These are phyloP conservation scores for Crioceris asparagi DNA, from an alignment of 2,888 invertebrate species.

Conservation along the genomic window DNA sequence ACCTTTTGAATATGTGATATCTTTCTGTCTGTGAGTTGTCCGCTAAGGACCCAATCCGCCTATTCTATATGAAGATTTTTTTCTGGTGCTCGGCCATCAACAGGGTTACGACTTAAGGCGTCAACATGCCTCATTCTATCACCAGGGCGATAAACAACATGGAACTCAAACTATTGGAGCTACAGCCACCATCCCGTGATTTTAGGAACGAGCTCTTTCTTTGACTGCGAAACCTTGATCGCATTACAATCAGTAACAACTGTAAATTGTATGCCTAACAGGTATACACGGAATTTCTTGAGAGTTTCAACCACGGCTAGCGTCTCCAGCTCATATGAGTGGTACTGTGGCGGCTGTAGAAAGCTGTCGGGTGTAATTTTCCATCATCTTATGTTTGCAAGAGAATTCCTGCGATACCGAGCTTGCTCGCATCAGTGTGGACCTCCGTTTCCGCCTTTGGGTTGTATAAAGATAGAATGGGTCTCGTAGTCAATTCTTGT, in stretches of 20 bases:
- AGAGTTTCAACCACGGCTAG: conserved; percentile 5
- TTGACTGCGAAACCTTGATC: conserved; percentile 3
- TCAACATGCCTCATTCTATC: conserved; percentile 9
- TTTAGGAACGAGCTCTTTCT: conserved; percentile 3
- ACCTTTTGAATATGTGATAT: too few relatives aligned
- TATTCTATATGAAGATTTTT: too few relatives aligned
- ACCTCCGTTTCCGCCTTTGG: conserved; percentile 8
- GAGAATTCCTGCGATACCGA: conserved; percentile 14
- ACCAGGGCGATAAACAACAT: conserved; percentile 5
- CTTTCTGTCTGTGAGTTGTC: neutral
- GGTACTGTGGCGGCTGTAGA: conserved; percentile 12
- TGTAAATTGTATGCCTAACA: conserved; percentile 4
- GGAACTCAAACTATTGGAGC: conserved; percentile 9
- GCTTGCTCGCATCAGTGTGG: conserved; percentile 15
- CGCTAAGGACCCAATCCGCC: conserved; percentile 1
- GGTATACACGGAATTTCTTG: conserved; percentile 4
- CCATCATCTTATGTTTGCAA: conserved; percentile 8
- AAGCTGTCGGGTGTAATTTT: conserved; percentile 8
- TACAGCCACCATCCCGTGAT: conserved; percentile 11
- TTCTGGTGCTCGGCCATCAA: too few relatives aligned
- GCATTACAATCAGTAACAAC: conserved; percentile 4
- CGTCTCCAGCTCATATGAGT: conserved; percentile 16
- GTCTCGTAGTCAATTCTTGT: conserved; percentile 4
- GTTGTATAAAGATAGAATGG: conserved; percentile 13
- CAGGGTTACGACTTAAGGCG: conserved; percentile 11